These are phyloP conservation scores for Alcedo atthis DNA, from an alignment of 2,797 vertebrate species.

Conservation along the genomic window DNA sequence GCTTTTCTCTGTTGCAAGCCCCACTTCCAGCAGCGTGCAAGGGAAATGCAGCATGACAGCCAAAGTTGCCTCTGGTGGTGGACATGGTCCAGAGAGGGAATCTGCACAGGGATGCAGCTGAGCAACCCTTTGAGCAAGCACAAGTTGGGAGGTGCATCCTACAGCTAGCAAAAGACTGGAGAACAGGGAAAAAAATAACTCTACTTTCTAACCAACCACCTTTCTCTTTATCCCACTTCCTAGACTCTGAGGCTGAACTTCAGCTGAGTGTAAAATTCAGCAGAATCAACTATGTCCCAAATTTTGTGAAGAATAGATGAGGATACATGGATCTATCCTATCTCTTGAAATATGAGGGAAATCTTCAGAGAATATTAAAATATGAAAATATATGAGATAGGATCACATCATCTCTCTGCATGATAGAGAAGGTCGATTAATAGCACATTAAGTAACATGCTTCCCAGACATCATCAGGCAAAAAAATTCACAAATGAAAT, in stretches of 20 bases:
- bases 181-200: neutral
- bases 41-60: too few species aligned
- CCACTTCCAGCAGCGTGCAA: fast-evolving
- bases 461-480: neutral
- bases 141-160: neutral
- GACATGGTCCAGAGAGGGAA: neutral
- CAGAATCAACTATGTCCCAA: neutral
- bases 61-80: neutral
- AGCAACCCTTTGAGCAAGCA: neutral
- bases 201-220: neutral
- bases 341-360: neutral
- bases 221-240: neutral
- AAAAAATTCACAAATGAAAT: neutral
- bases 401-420: neutral
- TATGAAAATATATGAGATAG: neutral
- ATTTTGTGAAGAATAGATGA: neutral
- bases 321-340: neutral
- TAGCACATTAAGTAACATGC: neutral
- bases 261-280: neutral
- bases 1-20: neutral
- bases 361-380: conserved; percentile 17
- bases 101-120: neutral
- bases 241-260: neutral
- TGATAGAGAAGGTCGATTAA: neutral
- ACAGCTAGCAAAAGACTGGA: neutral